These are phyloP conservation scores for Catamblyrhynchus diadema DNA, from an alignment of 2,797 vertebrate genomes.

Conservation along the genomic window DNA sequence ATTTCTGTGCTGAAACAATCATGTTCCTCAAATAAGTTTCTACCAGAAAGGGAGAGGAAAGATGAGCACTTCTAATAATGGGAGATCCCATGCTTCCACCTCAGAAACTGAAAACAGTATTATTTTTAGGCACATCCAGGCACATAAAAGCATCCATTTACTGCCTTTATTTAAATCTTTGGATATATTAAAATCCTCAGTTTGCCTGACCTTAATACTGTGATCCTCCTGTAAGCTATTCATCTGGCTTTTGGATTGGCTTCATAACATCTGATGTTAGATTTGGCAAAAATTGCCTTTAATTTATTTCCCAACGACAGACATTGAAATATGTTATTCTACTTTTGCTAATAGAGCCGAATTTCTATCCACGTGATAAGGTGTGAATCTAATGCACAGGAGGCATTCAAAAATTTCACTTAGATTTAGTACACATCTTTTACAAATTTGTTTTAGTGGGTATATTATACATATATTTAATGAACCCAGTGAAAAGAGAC, in stretches of 20 bases:
- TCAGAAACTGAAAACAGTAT: neutral
- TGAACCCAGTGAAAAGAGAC: neutral
- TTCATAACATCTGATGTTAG: neutral
- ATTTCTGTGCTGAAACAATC: conserved; percentile 49
- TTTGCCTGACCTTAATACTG: neutral
- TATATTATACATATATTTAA: neutral
- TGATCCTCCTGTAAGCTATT: neutral
- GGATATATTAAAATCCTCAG: neutral
- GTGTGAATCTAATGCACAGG: neutral
- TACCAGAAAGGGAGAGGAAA: neutral
- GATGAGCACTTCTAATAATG: neutral
- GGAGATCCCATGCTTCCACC: neutral
- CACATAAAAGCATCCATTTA: neutral
- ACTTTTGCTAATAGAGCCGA: neutral
- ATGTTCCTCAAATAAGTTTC: conserved; percentile 16
- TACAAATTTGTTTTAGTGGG: neutral
- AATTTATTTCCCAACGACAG: neutral
- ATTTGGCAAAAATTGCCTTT: neutral
- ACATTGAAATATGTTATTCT: neutral
- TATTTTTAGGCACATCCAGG: neutral
- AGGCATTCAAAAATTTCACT: neutral
- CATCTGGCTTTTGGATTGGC: neutral
- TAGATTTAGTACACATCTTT: neutral
- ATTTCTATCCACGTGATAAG: neutral
- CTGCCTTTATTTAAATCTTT: neutral